A percentile compares a stretch with the other conserved stretches of the same genome.
These are phyloP conservation scores for Artibeus jamaicensis DNA, from an alignment of 2,797 vertebrate genomes.

Conservation along the genomic window DNA sequence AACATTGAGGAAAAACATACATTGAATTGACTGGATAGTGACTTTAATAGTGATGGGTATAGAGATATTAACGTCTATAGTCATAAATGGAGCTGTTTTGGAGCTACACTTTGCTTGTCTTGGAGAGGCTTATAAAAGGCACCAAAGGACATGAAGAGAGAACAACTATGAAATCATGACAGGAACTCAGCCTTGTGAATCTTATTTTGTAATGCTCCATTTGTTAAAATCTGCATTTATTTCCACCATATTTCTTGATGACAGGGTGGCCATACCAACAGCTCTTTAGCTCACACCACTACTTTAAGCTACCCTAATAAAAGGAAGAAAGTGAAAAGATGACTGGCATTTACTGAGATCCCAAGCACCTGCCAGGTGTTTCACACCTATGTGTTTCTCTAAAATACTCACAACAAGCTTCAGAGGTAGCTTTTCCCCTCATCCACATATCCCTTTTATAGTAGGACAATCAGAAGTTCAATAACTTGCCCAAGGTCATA, in stretches of 20 bases:
- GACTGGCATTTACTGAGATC: neutral
- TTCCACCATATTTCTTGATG: neutral
- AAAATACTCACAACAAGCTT: neutral
- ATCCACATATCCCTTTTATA: neutral
- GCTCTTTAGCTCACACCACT: neutral
- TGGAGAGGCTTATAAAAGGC: neutral
- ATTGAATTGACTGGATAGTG: conserved; percentile 49
- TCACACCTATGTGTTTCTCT: neutral
- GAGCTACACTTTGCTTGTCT: conserved; percentile 1
- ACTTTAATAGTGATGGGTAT: neutral
- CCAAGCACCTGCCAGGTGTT: neutral
- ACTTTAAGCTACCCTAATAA: neutral
- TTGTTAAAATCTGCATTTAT: conserved; percentile 14
- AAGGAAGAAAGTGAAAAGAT: neutral
- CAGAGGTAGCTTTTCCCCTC: neutral
- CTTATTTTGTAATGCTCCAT: neutral
- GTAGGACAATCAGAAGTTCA: neutral
- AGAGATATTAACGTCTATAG: conserved; percentile 48
- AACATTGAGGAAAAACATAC: conserved; percentile 53
- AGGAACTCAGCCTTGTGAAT: neutral
- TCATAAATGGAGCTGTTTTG: conserved; percentile 1
- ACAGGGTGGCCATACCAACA: neutral
- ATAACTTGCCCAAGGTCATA: neutral
- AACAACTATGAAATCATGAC: neutral
- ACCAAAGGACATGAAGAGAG: neutral